Percentiles rank a stretch among this genome's conserved stretches.
Conservation (phyloP, 2,888 invertebrate species). For the Andrena praecox region DNA sequence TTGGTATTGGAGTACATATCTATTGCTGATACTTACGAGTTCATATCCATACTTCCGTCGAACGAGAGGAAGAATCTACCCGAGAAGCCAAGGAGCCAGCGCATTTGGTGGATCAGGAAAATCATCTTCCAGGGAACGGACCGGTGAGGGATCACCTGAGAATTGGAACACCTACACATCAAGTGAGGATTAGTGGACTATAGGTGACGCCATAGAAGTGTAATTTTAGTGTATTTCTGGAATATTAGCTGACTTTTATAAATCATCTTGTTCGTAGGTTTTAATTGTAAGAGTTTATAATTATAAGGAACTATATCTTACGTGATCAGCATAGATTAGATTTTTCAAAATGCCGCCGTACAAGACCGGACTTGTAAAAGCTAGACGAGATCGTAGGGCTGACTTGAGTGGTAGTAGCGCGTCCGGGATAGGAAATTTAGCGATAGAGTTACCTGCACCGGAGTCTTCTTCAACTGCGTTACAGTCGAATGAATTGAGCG, state of each 20-base stretch:
- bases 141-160: neutral
- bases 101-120: neutral
- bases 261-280: neutral
- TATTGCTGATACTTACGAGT: too few species aligned
- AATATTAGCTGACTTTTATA: neutral
- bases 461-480: neutral
- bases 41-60: neutral
- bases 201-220: neutral
- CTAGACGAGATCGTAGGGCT: neutral
- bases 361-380: neutral
- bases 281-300: neutral
- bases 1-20: neutral
- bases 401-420: neutral
- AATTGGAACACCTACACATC: too few species aligned
- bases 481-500: neutral
- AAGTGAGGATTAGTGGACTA: too few species aligned
- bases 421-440: neutral
- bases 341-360: slow-evolving; percentile 3
- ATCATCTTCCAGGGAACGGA: neutral
- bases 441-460: neutral
- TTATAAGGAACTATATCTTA: slow-evolving; percentile 1
- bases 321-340: neutral
- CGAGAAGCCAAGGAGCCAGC: neutral
- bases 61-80: neutral
- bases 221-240: neutral